Evolutionary conservation across 2,113 vertebrate genomes (phyloP).

Genomic region (Grammomys surdaster): DNA sequence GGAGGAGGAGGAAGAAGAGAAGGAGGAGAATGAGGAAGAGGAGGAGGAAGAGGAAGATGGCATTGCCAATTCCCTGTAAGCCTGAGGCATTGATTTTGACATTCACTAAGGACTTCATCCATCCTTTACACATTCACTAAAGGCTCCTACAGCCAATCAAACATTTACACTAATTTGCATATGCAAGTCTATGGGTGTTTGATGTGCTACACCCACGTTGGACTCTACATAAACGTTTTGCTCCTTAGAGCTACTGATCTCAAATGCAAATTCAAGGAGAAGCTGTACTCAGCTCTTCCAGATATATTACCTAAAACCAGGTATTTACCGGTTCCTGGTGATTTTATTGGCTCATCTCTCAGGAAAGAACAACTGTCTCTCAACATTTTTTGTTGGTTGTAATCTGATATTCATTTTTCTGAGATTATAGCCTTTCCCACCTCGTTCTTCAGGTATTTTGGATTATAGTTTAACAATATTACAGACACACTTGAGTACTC

Average conservation of each 20-base stretch:
- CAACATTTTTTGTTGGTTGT: constrained; percentile 40
- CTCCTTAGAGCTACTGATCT: constrained; percentile 61
- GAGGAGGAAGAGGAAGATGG: background rate
- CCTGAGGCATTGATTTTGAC: background rate
- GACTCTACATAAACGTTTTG: constrained; percentile 52
- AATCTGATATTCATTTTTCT: background rate
- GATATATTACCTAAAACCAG: constrained; percentile 26
- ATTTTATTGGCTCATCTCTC: background rate
- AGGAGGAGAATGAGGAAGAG: background rate
- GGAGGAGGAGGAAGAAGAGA: background rate
- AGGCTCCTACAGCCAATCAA: constrained; percentile 10
- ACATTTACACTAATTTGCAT: constrained; percentile 72
- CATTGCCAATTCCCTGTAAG: background rate
- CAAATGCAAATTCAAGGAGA: constrained; percentile 49
- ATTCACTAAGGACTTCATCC: background rate
- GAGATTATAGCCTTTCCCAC: background rate
- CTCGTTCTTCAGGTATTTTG: background rate
- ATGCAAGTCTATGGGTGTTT: constrained; percentile 68
- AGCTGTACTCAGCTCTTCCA: background rate
- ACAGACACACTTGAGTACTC: background rate
- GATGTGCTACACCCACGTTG: constrained; percentile 52
- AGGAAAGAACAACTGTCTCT: background rate
- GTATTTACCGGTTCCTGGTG: background rate
- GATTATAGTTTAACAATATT: constrained; percentile 23
- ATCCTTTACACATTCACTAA: background rate